These are phyloP conservation scores for Microtus oregoni DNA, from an alignment of 2,113 vertebrate species.

Conservation along the genomic window DNA sequence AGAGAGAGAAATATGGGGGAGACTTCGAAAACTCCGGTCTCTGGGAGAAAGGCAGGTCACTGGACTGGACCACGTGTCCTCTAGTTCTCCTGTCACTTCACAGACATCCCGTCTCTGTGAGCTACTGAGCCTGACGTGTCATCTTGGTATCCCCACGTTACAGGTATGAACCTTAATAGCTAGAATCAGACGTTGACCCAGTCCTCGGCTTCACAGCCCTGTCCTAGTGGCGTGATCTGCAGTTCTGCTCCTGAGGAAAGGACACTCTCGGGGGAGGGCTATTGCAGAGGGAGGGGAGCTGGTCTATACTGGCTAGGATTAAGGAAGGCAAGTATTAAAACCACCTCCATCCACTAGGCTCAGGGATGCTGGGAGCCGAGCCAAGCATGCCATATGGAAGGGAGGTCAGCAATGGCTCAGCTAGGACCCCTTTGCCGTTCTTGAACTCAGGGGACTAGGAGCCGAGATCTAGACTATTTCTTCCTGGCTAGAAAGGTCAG, in stretches of 20 bases:
- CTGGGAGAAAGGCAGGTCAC: background rate
- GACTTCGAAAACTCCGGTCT: background rate
- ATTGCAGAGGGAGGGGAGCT: background rate
- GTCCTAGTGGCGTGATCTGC: background rate
- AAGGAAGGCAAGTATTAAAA: slow-evolving; percentile 2
- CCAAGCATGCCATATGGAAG: background rate
- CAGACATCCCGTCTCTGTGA: background rate
- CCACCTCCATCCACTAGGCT: background rate
- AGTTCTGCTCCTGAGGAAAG: background rate
- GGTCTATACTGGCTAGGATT: background rate
- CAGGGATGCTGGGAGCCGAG: background rate
- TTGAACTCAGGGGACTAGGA: background rate
- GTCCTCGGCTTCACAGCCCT: background rate
- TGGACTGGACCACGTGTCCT: background rate
- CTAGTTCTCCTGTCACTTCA: background rate
- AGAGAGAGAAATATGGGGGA: no score
- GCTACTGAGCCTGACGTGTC: background rate
- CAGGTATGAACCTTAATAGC: background rate
- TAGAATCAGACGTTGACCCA: background rate
- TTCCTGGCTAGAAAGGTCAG: background rate
- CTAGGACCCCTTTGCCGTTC: background rate
- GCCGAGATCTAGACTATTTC: slow-evolving; percentile 13
- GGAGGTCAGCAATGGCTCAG: background rate
- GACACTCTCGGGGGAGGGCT: background rate
- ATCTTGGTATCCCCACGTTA: background rate